Evolutionary conservation across 2,888 invertebrate genomes (phyloP), one percentile per base, ranked within the genome.

Genomic region (Leptopilina syphax): DNA sequence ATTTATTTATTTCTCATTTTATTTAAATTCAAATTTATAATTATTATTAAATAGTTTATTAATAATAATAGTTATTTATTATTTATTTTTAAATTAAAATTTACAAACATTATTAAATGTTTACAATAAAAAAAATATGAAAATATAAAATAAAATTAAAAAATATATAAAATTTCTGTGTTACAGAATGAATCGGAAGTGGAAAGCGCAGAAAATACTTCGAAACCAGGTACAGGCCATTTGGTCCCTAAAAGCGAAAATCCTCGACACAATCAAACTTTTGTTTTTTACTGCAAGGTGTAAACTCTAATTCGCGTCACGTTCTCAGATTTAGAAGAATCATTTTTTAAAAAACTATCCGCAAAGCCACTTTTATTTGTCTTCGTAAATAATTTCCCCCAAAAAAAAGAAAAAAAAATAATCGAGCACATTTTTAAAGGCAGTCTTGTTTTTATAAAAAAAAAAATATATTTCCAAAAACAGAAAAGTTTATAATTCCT

Each of bases 241-340:
- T 88, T 88, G 85, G 87, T 87, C 87, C 87, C 89, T 83, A 87
- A 88, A 84, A 83, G 88, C 81, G 86, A 89, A 85, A 86, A 85
- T 84, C 85, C 89, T 83, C 88, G 87, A 84, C 84, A 82, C 85
- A 87, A 85, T 84, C 86, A 88, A 84, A 86, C 86, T 84, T 88
- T 90, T 85, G 91, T 91, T 86, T 91, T 91, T 89, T 91, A 90
- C 83, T 91, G 89, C 87, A 90, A 88, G 82, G 87, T 91, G 85
- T 91, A 89, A 88, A 84, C 84, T 77, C 78, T 47, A 27, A 73
- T 73, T 73, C 34, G n/a, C 27, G 57, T 34, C 57, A 57, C 27
- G 34, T 73, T 9, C 13, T 54, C 3, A n/a, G 7, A 54, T 6
- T 54, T 18, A 13, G 34, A 44, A 44, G 6, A 10, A 12, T 50